These are phyloP conservation scores for Hirtodrosophila duncani DNA, from an alignment of 2,888 invertebrate species.

Conservation along the genomic window DNA sequence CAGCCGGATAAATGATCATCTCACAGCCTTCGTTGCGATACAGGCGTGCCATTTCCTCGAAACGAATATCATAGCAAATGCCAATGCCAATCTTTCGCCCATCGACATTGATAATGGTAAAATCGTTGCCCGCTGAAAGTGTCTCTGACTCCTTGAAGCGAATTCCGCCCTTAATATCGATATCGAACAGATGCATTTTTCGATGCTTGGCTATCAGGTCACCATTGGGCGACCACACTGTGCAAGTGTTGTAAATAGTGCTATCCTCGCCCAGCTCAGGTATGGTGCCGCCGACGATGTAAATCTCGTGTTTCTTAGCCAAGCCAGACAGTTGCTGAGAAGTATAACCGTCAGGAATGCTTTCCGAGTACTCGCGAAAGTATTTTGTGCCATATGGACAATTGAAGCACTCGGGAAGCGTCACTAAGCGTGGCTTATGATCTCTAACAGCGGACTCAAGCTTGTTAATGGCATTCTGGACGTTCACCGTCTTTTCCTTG, in stretches of 20 bases:
- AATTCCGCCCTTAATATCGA: slow-evolving; percentile 95
- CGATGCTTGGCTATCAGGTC: slow-evolving; percentile 88
- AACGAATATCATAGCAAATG: slow-evolving; percentile 96
- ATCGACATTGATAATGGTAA: slow-evolving; percentile 86
- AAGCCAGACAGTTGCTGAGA: slow-evolving; percentile 84
- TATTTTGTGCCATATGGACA: slow-evolving; percentile 94
- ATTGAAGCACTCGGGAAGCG: slow-evolving; percentile 94
- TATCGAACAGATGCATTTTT: slow-evolving; percentile 97
- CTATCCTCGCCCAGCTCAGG: slow-evolving; percentile 85
- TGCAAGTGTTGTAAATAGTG: slow-evolving; percentile 90
- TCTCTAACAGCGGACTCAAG: slow-evolving; percentile 82
- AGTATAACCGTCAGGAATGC: slow-evolving; percentile 88
- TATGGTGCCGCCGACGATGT: slow-evolving; percentile 92
- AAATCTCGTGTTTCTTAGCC: slow-evolving; percentile 87
- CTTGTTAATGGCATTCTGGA: slow-evolving; percentile 84
- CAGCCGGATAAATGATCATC: slow-evolving; percentile 93
- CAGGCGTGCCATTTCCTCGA: slow-evolving; percentile 90
- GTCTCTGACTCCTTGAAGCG: slow-evolving; percentile 94
- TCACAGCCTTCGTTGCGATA: slow-evolving; percentile 87
- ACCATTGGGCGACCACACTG: slow-evolving; percentile 90
- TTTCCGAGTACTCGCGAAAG: slow-evolving; percentile 92
- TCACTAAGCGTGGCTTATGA: slow-evolving; percentile 82
- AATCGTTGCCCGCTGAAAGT: slow-evolving; percentile 85
- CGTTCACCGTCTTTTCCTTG: slow-evolving; percentile 86
- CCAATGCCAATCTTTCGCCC: slow-evolving; percentile 90